These are phyloP conservation scores for Pollenia griseotomentosa DNA, from an alignment of 2,888 invertebrate genomes.

Conservation along the genomic window DNA sequence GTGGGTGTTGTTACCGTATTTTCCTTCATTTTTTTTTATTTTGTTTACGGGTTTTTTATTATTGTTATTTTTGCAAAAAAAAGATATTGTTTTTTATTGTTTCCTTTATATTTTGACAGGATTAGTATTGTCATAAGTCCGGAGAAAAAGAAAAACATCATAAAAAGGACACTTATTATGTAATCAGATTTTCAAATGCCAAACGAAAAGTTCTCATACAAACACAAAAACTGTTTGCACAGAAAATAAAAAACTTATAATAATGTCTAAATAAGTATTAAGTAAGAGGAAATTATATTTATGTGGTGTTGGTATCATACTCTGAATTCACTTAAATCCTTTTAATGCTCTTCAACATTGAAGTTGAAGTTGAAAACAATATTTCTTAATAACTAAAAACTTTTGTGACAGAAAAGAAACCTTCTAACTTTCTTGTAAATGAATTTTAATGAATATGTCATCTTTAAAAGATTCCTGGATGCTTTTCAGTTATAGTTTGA, in stretches of 20 bases:
- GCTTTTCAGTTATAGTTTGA: too few species aligned
- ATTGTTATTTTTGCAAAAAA: conserved; percentile 58
- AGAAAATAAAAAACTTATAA: conserved; percentile 16
- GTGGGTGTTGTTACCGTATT: conserved; percentile 20
- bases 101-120: conserved; percentile 71
- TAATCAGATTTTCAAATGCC: conserved; percentile 65
- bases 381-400: too few species aligned
- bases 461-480: too few species aligned
- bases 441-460: too few species aligned
- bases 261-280: conserved; percentile 28
- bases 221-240: conserved; percentile 6
- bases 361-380: too few species aligned
- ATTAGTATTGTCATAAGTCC: conserved; percentile 72
- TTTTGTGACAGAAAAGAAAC: too few species aligned
- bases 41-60: conserved; percentile 8
- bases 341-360: too few species aligned
- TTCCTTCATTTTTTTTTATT: conserved; percentile 2
- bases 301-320: neutral
- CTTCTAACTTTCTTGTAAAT: too few species aligned
- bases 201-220: neutral
- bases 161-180: conserved; percentile 72
- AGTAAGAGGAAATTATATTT: conserved; percentile 28
- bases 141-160: conserved; percentile 60
- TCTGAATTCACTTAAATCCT: too few species aligned
- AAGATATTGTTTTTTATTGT: conserved; percentile 71